Evolutionary conservation across 2,888 invertebrate genomes (phyloP), one percentile per base, ranked within the genome.

Genomic region (Pteria penguin): DNA sequence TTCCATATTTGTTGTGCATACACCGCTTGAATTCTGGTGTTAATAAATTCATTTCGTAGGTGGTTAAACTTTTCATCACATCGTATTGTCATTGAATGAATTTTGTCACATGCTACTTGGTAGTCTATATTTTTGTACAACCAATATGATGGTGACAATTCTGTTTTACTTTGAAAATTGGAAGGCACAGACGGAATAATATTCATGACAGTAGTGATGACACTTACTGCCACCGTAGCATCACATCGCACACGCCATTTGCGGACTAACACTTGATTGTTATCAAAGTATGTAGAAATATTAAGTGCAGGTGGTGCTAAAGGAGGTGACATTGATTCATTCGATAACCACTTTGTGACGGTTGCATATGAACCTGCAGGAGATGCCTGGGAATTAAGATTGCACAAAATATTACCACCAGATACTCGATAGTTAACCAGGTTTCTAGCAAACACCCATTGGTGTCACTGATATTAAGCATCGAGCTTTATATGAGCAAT

Each of bases 171-270:
- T 69, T 61, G 70, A 33, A 70, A 22, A 29, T 24, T 2, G 2
- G 52, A 26, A 8, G 27, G 24, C 0, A 14, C 14, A 31, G 32
- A 18, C 22, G 70, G 52, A 27, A 70, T 57, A 31, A 61, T 61
- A 31, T 70, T 60, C 14, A 70, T 18, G 31, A 70, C 22, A 24
- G 27, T 61, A 4, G 70, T 70, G 14, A 70, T 29, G 22, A 27
- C 45, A 52, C 61, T 70, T 4, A 52, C 11, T n/a, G 45, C 29
- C 52, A 18, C 29, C 31, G 52, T 36, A 14, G 26, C 22, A 18
- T 61, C 70, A 62, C 24, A 62, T 2, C 52, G 14, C n/a, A 61
- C 62, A 18, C 70, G 36, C 70, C 70, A 70, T 26, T 62, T 70
- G 18, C 61, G 32, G 11, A 33, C 18, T 24, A 70, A 36, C n/a